phyloP scores from a whole-genome alignment of 1,140 invertebrate genomes.

The Cardiocondyla obscurior region DNA sequence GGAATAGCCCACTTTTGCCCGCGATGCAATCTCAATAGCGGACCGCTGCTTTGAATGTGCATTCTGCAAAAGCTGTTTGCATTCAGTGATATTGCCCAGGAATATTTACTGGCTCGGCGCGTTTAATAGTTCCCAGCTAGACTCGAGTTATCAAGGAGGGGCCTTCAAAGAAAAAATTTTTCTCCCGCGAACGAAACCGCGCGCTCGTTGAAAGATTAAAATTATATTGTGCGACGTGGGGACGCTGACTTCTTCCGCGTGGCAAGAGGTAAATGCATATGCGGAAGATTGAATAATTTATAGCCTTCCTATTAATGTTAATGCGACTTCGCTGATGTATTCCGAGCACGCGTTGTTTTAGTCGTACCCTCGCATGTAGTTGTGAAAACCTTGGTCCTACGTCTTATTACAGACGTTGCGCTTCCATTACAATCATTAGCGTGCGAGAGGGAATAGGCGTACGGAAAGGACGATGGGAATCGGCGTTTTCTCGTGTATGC shows the following conservation, averaged over 20 bases:
- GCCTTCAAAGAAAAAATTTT: too few species aligned
- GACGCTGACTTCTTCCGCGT: neutral
- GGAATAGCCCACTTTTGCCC: neutral
- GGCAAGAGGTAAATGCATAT: neutral
- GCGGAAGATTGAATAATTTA: constrained; percentile 49
- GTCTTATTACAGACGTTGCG: neutral
- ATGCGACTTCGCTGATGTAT: neutral
- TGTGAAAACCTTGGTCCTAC: constrained; percentile 34
- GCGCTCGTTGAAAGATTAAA: neutral
- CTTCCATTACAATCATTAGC: constrained; percentile 35
- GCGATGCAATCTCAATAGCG: neutral
- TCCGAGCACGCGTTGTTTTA: neutral
- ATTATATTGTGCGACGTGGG: neutral
- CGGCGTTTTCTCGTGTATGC: constrained; percentile 29
- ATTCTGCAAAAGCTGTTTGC: neutral
- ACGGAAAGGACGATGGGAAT: constrained; percentile 44
- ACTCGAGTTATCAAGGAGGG: neutral
- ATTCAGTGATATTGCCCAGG: neutral
- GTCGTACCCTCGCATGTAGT: constrained; percentile 21
- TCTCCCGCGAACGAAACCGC: neutral
- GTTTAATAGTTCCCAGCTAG: neutral
- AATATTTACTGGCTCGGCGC: neutral
- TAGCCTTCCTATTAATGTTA: constrained; percentile 26
- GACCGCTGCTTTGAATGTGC: neutral
- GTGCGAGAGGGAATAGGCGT: neutral